phyloP scores from a whole-genome alignment of 2,797 vertebrate species.

The Glossophaga mutica region DNA sequence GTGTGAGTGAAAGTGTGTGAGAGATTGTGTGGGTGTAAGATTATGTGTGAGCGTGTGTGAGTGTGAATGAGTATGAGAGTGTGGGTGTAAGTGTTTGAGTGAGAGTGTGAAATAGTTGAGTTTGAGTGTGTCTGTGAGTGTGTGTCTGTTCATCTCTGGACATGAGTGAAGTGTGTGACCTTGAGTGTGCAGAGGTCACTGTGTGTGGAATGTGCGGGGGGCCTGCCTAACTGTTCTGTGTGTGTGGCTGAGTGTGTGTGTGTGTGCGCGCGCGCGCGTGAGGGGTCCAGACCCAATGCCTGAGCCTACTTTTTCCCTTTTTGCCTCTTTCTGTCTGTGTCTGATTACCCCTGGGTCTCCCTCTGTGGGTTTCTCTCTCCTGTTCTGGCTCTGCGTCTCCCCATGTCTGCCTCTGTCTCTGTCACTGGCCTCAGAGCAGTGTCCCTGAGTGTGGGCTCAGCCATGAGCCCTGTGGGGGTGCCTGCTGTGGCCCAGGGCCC shows the following conservation, averaged over 20 bases:
- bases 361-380: background rate
- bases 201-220: background rate
- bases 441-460: too few relatives aligned
- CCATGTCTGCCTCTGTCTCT: background rate
- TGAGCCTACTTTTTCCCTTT: background rate
- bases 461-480: rapidly evolving
- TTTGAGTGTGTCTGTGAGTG: background rate
- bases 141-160: background rate
- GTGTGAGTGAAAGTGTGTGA: background rate
- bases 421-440: background rate
- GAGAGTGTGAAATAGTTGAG: background rate
- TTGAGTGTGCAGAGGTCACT: background rate
- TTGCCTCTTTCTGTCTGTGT: background rate
- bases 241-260: background rate
- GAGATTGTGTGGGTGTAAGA: background rate
- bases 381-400: background rate
- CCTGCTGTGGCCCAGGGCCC: background rate
- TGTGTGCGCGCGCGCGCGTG: too few relatives aligned
- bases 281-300: background rate
- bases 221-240: background rate
- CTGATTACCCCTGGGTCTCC: background rate
- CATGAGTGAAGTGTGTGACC: background rate
- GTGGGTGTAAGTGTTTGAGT: too few relatives aligned
- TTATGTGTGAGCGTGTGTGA: background rate
- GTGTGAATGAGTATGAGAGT: background rate